Conservation (phyloP, 2,113 vertebrate genomes). For the Copsychus sechellarum region DNA sequence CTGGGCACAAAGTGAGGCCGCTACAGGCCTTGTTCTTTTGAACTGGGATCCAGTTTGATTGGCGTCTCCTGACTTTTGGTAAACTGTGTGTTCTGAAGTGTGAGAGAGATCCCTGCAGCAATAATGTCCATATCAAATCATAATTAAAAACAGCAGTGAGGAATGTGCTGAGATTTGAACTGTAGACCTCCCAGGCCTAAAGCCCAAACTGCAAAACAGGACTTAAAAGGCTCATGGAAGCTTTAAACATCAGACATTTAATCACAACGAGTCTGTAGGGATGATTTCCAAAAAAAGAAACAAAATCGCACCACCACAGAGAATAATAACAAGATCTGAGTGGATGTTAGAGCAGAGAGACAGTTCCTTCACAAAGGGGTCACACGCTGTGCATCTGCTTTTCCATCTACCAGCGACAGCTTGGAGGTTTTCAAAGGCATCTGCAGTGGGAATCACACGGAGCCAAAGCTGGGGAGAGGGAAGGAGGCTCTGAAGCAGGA, state of each 20-base stretch:
- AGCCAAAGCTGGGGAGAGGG: conserved; percentile 40
- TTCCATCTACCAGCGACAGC: conserved; percentile 29
- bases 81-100: conserved; percentile 36
- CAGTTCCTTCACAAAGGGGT: conserved; percentile 6
- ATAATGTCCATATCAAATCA: conserved; percentile 56
- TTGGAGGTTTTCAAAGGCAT: conserved; percentile 48
- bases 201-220: conserved; percentile 48
- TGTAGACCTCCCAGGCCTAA: conserved; percentile 34
- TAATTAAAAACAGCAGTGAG: conserved; percentile 55
- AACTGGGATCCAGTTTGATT: neutral
- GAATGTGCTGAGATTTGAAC: conserved; percentile 53
- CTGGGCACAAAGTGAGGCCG: conserved; percentile 21
- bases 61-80: conserved; percentile 17
- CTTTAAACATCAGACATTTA: conserved; percentile 58
- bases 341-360: neutral
- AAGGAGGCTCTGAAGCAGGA: conserved; percentile 33
- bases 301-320: conserved; percentile 13
- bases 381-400: conserved; percentile 25
- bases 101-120: conserved; percentile 40
- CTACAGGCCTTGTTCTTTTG: conserved; percentile 21
- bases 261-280: conserved; percentile 34
- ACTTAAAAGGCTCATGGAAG: conserved; percentile 64
- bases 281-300: conserved; percentile 64
- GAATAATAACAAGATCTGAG: conserved; percentile 51
- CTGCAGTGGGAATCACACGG: neutral